phyloP scores from a whole-genome alignment of 2,113 vertebrate genomes.

The Siphamia tubifer region DNA sequence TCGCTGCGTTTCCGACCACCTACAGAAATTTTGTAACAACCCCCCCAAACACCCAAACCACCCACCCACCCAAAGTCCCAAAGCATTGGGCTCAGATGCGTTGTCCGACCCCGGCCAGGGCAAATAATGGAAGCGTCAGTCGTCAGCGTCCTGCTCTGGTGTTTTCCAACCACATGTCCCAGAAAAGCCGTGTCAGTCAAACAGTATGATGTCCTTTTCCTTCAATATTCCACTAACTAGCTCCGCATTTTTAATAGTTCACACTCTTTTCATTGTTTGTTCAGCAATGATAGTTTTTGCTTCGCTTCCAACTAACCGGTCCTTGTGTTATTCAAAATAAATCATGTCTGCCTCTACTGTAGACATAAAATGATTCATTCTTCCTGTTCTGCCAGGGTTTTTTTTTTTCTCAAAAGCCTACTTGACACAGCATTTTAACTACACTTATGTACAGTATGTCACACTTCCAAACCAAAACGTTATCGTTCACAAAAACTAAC shows the following conservation, averaged over 20 bases:
- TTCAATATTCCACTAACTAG: background rate
- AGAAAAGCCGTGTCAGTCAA: constrained; percentile 35
- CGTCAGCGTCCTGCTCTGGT: constrained; percentile 5
- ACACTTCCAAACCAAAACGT: no score
- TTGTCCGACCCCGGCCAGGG: constrained; percentile 36
- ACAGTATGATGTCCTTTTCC: constrained; percentile 18
- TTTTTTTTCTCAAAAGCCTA: background rate
- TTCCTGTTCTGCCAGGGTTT: background rate
- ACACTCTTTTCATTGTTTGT: background rate
- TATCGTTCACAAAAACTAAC: no score
- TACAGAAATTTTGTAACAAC: constrained; percentile 44
- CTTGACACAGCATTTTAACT: no score
- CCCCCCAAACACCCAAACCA: no score
- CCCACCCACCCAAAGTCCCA: no score
- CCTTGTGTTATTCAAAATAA: constrained; percentile 17
- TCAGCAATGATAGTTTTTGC: background rate
- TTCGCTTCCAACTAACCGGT: background rate
- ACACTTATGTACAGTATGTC: background rate
- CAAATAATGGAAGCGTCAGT: constrained; percentile 43
- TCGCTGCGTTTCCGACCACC: constrained; percentile 67
- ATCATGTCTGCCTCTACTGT: background rate
- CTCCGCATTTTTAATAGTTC: background rate
- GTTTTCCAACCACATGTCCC: constrained; percentile 17
- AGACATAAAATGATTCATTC: background rate
- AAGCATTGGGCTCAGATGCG: constrained; percentile 4